These are phyloP conservation scores for Cataglyphis rosenhaueri DNA, from an alignment of 2,888 invertebrate species.

Conservation along the genomic window DNA sequence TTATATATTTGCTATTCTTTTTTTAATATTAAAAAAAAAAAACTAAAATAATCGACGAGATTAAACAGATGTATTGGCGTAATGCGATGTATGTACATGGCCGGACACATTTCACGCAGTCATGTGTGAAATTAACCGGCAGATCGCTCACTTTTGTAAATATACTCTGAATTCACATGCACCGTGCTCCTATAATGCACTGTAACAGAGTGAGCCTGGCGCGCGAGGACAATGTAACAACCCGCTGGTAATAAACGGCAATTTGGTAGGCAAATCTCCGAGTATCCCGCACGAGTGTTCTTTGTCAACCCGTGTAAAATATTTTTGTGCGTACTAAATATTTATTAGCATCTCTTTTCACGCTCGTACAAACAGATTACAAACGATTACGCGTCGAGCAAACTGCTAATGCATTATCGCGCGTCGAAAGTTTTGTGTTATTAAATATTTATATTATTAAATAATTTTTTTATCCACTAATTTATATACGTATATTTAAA, in stretches of 20 bases:
- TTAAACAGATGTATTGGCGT: not conserved
- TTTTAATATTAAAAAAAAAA: not conserved
- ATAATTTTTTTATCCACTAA: not conserved
- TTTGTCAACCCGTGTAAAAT: constrained; percentile 1
- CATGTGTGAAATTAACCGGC: not conserved
- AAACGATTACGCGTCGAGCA: not conserved
- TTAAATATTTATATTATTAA: not conserved
- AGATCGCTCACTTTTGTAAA: not conserved
- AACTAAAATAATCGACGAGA: not conserved
- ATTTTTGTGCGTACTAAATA: not conserved
- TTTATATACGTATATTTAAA: not conserved
- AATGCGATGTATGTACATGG: not conserved
- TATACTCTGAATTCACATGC: not conserved
- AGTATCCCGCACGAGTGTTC: constrained; percentile 64
- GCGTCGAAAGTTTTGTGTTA: not conserved
- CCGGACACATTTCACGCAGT: no score
- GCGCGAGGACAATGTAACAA: constrained; percentile 72
- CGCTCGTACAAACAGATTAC: not conserved
- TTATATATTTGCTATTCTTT: not conserved
- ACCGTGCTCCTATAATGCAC: not conserved
- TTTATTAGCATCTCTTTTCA: not conserved
- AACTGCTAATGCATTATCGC: not conserved
- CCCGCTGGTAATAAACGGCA: constrained; percentile 78
- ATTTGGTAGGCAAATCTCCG: constrained; percentile 73
- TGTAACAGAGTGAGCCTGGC: not conserved